Conservation (phyloP, 2,888 invertebrate species). For the Itoplectis maculator region DNA sequence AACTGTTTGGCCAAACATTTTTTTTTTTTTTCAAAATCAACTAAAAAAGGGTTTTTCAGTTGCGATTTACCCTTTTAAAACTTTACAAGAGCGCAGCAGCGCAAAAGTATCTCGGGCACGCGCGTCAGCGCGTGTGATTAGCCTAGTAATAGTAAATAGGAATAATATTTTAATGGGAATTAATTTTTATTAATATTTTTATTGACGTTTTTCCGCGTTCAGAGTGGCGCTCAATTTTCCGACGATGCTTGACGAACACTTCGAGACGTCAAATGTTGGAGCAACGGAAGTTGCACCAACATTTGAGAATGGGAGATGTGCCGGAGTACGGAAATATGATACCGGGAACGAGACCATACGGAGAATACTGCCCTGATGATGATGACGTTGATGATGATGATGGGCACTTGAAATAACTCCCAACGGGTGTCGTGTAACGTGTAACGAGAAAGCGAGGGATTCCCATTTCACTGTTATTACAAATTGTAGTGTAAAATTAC, state of each 20-base stretch:
- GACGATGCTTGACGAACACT: not conserved
- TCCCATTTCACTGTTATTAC: not conserved
- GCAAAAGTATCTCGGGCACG: no score
- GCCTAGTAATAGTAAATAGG: no score
- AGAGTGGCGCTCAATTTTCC: not conserved
- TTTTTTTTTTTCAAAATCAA: no score
- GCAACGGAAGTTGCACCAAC: slow-evolving; percentile 17
- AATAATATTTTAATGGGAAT: no score
- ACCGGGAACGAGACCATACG: slow-evolving; percentile 57
- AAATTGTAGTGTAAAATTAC: not conserved
- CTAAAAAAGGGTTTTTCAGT: no score
- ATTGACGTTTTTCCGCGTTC: not conserved
- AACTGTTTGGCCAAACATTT: no score
- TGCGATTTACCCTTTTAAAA: no score
- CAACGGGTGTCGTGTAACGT: slow-evolving; percentile 22
- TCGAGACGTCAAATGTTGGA: not conserved
- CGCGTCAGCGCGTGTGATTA: no score
- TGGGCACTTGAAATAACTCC: slow-evolving; percentile 35
- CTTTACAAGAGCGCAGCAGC: no score
- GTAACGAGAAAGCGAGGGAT: slow-evolving; percentile 23
- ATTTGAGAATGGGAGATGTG: slow-evolving; percentile 16
- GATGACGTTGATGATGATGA: slow-evolving; percentile 41
- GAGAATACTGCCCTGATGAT: slow-evolving; percentile 26
- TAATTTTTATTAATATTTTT: no score
- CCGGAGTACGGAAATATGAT: slow-evolving; percentile 55